These are phyloP conservation scores for Hybos culiciformis DNA, from an alignment of 2,888 invertebrate genomes.

Conservation along the genomic window DNA sequence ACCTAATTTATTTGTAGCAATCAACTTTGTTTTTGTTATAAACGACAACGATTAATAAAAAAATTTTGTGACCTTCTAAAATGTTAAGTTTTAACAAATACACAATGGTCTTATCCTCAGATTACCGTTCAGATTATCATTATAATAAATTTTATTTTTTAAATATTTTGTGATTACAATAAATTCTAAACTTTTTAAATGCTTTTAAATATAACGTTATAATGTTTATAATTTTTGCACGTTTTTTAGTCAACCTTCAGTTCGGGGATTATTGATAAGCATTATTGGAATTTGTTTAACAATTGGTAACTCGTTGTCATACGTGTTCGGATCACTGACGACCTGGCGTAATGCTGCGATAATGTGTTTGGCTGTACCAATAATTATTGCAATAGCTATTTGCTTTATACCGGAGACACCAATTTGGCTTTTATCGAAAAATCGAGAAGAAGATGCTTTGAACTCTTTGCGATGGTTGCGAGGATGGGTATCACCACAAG, in stretches of 20 bases:
- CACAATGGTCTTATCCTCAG: no score
- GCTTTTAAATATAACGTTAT: no score
- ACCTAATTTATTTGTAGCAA: no score
- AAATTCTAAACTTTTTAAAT: no score
- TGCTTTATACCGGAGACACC: conserved; percentile 46
- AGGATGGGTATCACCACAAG: conserved; percentile 25
- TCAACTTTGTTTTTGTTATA: no score
- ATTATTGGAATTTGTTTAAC: conserved; percentile 34
- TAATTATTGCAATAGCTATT: conserved; percentile 40
- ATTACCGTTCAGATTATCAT: no score
- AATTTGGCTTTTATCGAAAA: conserved; percentile 43
- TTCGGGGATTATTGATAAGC: conserved; percentile 42
- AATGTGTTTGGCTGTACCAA: conserved; percentile 38
- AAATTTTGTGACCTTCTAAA: no score
- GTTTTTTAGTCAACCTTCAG: conserved; percentile 40
- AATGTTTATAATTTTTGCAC: no score
- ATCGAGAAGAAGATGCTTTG: conserved; percentile 40
- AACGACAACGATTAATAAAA: no score
- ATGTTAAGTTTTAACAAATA: no score
- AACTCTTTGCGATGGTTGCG: conserved; percentile 41
- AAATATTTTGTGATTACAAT: not conserved
- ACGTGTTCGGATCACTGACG: conserved; percentile 39
- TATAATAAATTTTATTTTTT: not conserved
- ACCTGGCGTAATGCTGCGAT: conserved; percentile 43
- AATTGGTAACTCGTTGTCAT: conserved; percentile 40